Percentiles rank a stretch among this genome's conserved stretches.
Evolutionary conservation across 2,797 vertebrate genomes (phyloP).

Genomic region (Silurus aristotelis): DNA sequence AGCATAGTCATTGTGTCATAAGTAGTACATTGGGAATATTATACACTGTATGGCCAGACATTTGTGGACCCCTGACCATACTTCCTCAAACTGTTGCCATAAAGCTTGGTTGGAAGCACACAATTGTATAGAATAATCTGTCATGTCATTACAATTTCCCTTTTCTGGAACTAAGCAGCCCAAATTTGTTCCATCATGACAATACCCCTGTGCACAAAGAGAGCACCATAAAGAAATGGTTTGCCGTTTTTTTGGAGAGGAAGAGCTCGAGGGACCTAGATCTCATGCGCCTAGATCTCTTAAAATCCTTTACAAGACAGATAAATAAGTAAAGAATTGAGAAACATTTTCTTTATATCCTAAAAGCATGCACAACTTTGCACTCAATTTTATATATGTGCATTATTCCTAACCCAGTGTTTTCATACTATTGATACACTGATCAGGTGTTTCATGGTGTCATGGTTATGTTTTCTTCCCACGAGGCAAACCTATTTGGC

Average conservation of each 20-base stretch:
- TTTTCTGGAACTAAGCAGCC: background rate
- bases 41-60: background rate
- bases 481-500: background rate
- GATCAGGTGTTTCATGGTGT: background rate
- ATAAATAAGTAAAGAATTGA: background rate
- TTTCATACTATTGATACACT: background rate
- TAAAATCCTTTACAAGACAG: too few relatives aligned
- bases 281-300: background rate
- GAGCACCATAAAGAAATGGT: too few relatives aligned
- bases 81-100: background rate
- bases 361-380: background rate
- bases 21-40: background rate
- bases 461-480: background rate
- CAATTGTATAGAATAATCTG: background rate
- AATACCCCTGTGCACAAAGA: too few relatives aligned
- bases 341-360: background rate
- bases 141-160: background rate
- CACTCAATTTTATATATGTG: background rate
- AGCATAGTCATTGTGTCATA: background rate
- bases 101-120: background rate
- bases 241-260: too few relatives aligned
- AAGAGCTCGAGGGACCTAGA: too few relatives aligned
- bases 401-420: background rate
- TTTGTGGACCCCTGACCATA: background rate
- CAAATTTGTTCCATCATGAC: background rate